These are phyloP conservation scores for Vipera ursinii DNA, from an alignment of 2,797 vertebrate species.

Conservation along the genomic window DNA sequence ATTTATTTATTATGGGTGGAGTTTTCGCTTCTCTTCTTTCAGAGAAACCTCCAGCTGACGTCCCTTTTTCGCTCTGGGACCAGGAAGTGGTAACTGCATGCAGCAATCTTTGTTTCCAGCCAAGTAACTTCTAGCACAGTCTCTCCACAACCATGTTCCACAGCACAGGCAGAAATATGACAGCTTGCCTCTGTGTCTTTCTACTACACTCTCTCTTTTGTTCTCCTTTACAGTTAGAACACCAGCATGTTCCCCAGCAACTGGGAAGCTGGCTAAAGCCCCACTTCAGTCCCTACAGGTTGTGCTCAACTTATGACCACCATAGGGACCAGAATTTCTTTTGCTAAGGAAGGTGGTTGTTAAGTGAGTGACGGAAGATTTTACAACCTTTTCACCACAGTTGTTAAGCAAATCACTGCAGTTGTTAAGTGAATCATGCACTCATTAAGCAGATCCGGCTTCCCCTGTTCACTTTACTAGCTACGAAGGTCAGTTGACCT, in stretches of 20 bases:
- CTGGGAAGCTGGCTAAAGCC: background rate
- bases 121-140: background rate
- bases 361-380: background rate
- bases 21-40: background rate
- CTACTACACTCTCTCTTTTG: background rate
- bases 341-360: background rate
- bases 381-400: background rate
- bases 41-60: background rate
- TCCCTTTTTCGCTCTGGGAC: background rate
- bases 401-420: background rate
- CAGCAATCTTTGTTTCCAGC: background rate
- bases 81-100: background rate
- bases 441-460: background rate
- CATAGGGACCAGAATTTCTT: background rate
- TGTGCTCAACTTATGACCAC: background rate
- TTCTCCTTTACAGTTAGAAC: background rate
- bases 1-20: too few relatives aligned
- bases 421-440: background rate
- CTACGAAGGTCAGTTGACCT: background rate
- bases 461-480: background rate
- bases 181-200: background rate
- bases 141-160: background rate
- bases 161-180: background rate
- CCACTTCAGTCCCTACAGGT: background rate
- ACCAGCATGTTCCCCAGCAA: background rate